Conservation (phyloP, 2,888 invertebrate genomes). For the Xestia ashworthii region DNA sequence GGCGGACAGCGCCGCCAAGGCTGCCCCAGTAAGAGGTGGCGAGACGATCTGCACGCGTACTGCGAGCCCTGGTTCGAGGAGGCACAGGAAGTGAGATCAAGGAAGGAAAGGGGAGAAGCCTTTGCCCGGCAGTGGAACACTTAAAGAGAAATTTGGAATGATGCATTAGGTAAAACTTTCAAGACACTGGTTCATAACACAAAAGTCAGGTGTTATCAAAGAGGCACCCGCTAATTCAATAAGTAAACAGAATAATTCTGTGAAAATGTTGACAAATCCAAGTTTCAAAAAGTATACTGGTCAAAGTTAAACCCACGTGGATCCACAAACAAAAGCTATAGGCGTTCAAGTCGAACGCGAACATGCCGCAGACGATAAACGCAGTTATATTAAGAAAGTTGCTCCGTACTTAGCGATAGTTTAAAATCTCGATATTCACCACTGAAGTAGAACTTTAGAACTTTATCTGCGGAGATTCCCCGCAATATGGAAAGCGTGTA, state of each 20-base stretch:
- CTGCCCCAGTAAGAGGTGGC: no score
- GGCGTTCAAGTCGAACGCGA: slow-evolving; percentile 32
- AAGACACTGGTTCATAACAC: neutral
- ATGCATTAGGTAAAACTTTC: neutral
- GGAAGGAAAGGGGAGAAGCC: no score
- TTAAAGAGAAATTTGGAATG: neutral
- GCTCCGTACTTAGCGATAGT: slow-evolving; percentile 63
- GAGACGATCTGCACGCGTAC: no score
- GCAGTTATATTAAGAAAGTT: slow-evolving; percentile 71
- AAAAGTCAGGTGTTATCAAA: neutral
- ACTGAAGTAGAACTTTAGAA: slow-evolving; percentile 62
- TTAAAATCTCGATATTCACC: slow-evolving; percentile 68
- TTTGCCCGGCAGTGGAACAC: no score
- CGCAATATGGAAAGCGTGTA: slow-evolving; percentile 57
- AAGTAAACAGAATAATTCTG: neutral
- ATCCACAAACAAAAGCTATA: slow-evolving; percentile 14
- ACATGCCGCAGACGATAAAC: slow-evolving; percentile 61
- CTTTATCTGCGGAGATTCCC: slow-evolving; percentile 61
- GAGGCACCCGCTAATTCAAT: neutral
- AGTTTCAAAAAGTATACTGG: neutral
- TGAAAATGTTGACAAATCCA: neutral
- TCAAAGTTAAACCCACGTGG: slow-evolving; percentile 10
- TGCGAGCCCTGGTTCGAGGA: no score
- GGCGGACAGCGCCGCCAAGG: no score
- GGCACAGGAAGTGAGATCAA: no score